These are phyloP conservation scores for Glareola pratincola DNA, from an alignment of 2,113 vertebrate species.

Conservation along the genomic window DNA sequence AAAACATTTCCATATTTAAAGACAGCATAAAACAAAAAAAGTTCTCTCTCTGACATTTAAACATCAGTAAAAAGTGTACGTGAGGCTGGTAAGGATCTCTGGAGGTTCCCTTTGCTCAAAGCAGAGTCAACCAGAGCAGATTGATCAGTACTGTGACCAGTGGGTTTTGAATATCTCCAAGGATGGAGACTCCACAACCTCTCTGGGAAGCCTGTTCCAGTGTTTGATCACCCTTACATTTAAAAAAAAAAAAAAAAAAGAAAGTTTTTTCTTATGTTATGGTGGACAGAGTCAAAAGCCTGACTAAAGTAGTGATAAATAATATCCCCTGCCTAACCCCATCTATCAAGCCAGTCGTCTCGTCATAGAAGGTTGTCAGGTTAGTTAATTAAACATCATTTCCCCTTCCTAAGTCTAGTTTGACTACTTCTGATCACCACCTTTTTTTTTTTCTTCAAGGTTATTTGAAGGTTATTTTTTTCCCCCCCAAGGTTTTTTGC, in stretches of 20 bases:
- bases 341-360: background rate
- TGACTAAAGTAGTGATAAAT: background rate
- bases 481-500: background rate
- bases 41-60: background rate
- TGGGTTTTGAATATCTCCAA: background rate
- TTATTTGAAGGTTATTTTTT: background rate
- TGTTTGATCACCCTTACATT: background rate
- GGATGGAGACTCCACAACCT: background rate
- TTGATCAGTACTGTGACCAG: background rate
- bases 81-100: background rate
- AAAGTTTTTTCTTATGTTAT: background rate
- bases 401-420: background rate
- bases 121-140: background rate
- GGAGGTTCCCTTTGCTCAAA: background rate
- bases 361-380: background rate
- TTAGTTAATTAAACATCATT: background rate
- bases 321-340: background rate
- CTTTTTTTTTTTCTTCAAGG: background rate
- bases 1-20: background rate
- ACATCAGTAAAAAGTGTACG: background rate
- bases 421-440: background rate
- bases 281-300: background rate
- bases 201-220: background rate
- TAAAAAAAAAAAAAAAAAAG: background rate
- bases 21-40: background rate